Evolutionary conservation across 2,888 invertebrate genomes (phyloP), one percentile per base, ranked within the genome.

Genomic region (Cantharis flavilabris): DNA sequence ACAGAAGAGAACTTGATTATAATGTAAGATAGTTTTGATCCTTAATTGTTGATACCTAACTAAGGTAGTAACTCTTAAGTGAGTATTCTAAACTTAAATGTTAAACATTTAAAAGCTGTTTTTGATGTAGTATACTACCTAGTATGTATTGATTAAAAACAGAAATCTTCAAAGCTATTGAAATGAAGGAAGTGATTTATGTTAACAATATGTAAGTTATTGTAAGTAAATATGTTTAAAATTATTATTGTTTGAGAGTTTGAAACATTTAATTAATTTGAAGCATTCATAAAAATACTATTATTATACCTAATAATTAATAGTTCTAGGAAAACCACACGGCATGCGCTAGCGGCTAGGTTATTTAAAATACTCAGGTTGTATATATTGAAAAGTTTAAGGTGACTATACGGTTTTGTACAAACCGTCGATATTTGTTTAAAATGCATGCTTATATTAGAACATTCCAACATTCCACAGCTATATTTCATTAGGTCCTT

Each of bases 391-490:
- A 13, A 33, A 33, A 33, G 13, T 33, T 33, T 33, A 33, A 33
- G 33, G 33, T 33, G 13, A 13, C 33, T 33, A 33, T 33, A 33
- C 33, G 33, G 33, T 33, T 33, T 33, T 33, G 33, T 5, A 33
- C 33, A 33, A 65, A 18, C 18, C 65, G 33, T 49, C 49, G 16
- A 70, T 30, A 70, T 33, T 20, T 33, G 62, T 63, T 70, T 28
- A 77, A 74, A 65, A 71, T 64, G 72, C 77, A 77, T 79, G 77
- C 76, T 77, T 65, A 69, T 13, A 69, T 72, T 70, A 70, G 49
- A 69, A 71, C 78, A 78, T 78, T 78, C 78, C 76, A 76, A 74
- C 78, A 78, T 78, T 76, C 78, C 76, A 78, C 73, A 75, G 62
- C 72, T 69, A 76, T 69, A 67, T 75, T 49, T 78, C 70, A 75